Conservation (phyloP, 2,113 vertebrate species). For the Haplochromis burtoni region DNA sequence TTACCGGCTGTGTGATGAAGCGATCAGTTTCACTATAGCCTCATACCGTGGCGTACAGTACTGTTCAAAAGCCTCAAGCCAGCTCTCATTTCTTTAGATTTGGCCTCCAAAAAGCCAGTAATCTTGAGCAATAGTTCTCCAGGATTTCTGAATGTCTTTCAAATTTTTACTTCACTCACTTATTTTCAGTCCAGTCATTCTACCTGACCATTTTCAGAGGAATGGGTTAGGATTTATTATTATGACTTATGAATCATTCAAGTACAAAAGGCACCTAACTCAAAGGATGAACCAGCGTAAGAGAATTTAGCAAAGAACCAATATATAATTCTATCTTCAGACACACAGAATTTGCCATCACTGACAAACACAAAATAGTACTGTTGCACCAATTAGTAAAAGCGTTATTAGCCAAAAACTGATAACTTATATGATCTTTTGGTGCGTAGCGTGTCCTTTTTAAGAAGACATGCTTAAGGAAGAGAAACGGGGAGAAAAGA, state of each 20-base stretch:
- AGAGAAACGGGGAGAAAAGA: fast-evolving
- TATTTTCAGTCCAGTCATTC: neutral
- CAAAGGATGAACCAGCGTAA: neutral
- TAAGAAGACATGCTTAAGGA: neutral
- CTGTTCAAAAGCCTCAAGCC: neutral
- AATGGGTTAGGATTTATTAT: neutral
- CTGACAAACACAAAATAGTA: neutral
- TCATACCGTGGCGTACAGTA: neutral
- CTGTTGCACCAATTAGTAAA: neutral
- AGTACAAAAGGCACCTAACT: neutral
- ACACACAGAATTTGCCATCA: neutral
- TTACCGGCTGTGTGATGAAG: neutral
- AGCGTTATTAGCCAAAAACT: neutral
- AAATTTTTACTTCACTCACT: neutral
- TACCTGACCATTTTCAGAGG: neutral
- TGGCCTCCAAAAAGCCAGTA: neutral
- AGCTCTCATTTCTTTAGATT: neutral
- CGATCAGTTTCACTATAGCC: neutral
- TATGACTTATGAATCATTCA: neutral
- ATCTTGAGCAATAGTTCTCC: neutral
- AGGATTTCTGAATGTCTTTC: neutral
- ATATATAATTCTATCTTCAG: neutral
- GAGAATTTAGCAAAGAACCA: neutral
- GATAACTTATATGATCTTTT: neutral
- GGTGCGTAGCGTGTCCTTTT: neutral